Evolutionary conservation across 1,140 invertebrate species (phyloP).

Genomic region (Anagrus nilaparvatae): DNA sequence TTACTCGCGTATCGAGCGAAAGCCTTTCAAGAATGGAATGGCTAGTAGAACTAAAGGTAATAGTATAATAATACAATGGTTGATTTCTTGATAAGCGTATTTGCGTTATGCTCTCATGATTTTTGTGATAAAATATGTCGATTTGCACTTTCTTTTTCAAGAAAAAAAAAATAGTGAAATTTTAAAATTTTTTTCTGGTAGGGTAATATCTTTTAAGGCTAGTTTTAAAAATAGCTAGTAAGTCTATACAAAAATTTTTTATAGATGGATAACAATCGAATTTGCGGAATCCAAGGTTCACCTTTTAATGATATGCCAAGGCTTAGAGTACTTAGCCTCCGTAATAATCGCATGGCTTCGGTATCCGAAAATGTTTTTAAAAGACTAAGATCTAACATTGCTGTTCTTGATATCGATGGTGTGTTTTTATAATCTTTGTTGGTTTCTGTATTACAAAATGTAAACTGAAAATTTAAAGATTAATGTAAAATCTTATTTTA

Average conservation of each 20-base stretch:
- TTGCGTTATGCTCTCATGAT: neutral
- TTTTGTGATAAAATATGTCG: too few species aligned
- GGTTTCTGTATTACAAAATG: too few species aligned
- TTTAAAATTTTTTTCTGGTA: too few species aligned
- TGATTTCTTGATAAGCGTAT: neutral
- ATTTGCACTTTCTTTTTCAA: too few species aligned
- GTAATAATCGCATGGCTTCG: conserved; percentile 65
- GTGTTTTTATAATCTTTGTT: too few species aligned
- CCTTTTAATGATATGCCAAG: conserved; percentile 75
- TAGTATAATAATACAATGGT: neutral
- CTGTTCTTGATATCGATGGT: conserved; percentile 77
- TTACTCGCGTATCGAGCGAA: conserved; percentile 55
- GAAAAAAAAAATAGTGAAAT: too few species aligned
- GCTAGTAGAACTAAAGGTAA: conserved; percentile 68
- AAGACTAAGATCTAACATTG: conserved; percentile 66
- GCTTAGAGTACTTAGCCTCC: conserved; percentile 65
- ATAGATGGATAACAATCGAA: conserved; percentile 60
- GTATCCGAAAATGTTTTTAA: conserved; percentile 66
- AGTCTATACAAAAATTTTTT: too few species aligned
- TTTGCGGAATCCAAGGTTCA: conserved; percentile 56
- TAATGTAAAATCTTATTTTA: conserved; percentile 27
- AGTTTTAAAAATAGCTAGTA: too few species aligned
- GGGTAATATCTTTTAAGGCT: too few species aligned
- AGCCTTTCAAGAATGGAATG: conserved; percentile 63
- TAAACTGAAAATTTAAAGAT: too few species aligned